Evolutionary conservation across 2,888 invertebrate genomes (phyloP), one percentile per base, ranked within the genome.

Genomic region (Lymantria dispar): DNA sequence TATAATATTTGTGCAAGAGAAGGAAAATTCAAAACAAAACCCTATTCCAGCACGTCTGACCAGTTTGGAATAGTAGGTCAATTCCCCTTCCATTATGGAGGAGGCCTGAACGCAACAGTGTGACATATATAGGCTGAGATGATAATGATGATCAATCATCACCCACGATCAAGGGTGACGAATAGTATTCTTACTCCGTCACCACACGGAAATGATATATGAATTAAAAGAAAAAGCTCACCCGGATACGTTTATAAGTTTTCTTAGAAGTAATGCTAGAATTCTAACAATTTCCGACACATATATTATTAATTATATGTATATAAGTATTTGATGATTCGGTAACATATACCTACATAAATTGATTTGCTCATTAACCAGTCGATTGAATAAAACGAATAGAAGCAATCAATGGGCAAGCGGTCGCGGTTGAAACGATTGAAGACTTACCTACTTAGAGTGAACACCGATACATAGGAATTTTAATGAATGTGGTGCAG

Each of bases 401-500:
- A 55, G 61, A 62, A 64, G 72, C 62, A 68, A 75, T 72, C 72
- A 72, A 69, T 70, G 68, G 63, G 64, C 51, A 49, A 60, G 57
- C 66, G 64, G 70, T 62, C 40, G 58, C 56, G 45, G 47, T 31
- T 36, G 52, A 55, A 55, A 56, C 76, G 65, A 73, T 73, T 74
- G 76, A 79, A 72, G 76, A 68, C 72, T 70, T 76, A 76, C 68
- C 38, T 38, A 38, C 38, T 38, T 72, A 45, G 38, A 43, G 7
- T 37, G 39, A 47, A 30, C 68, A 52, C 68, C 73, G 74, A 74
- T 81, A 68, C 73, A 73, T 74, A 80, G 81, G 87, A 87, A 87
- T 85, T 78, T 82, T 83, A 81, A 87, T 81, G 78, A 78, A 73
- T 75, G 71, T 75, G 72, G 76, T 87, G 86, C 86, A 87, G 68